Evolutionary conservation across 2,888 invertebrate species (phyloP).

Genomic region (Drosophila anceps): DNA sequence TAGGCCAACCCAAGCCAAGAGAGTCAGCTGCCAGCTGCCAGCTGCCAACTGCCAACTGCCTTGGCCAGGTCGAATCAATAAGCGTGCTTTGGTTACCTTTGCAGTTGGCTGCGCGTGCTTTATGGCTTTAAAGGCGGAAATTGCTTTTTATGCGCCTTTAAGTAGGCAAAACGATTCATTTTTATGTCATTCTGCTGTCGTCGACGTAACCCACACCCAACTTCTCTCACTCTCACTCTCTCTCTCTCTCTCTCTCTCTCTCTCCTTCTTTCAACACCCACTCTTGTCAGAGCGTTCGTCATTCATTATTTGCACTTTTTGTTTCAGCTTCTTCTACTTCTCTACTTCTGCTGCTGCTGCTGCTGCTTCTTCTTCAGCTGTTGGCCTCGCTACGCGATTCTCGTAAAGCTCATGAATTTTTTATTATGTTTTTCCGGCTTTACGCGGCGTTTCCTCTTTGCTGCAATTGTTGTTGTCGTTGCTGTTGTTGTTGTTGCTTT

Average conservation of each 20-base stretch:
- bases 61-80: conserved; percentile 68
- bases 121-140: conserved; percentile 73
- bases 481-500: conserved; percentile 50
- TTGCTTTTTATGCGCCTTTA: conserved; percentile 81
- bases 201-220: conserved; percentile 19
- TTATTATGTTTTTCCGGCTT: conserved; percentile 75
- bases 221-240: not conserved
- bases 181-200: conserved; percentile 75
- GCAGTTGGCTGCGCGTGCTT: conserved; percentile 54
- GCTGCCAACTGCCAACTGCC: conserved; percentile 38
- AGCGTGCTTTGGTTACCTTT: conserved; percentile 36
- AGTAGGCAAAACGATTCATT: conserved; percentile 81
- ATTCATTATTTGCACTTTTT: conserved; percentile 81
- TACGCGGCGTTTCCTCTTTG: conserved; percentile 28
- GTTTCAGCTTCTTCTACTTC: conserved; percentile 58
- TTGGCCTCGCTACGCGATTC: conserved; percentile 39
- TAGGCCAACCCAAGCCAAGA: not conserved
- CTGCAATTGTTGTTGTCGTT: conserved; percentile 10
- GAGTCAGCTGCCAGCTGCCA: conserved; percentile 18
- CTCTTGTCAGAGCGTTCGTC: conserved; percentile 56
- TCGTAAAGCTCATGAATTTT: conserved; percentile 77
- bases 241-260: not conserved
- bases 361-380: not conserved
- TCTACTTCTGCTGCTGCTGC: conserved; percentile 13
- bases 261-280: not conserved